Base-by-base conservation (phyloP, 2,888 invertebrate genomes). In the Mimas tiliae region DNA sequence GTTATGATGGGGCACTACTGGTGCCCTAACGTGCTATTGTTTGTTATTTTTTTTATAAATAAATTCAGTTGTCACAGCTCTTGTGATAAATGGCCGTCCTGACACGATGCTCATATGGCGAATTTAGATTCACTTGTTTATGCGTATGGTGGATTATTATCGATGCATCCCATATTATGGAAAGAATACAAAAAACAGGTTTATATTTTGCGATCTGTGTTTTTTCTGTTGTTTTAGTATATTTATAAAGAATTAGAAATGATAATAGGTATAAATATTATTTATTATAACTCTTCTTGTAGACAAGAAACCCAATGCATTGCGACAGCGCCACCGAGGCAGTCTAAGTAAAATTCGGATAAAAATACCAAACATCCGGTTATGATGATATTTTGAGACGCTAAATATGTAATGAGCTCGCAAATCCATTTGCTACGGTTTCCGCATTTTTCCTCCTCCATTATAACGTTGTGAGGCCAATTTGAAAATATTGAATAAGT, bases 21-120 rank as follows among this genome's bases (percentile, higher is more conserved):
- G 78, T 75, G 85, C 86, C 83, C 84, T 82, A 81, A 81, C 79
- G 75, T 68, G 72, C 87, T 83, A 88, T 91, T 93, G 91, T 92
- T 91, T 91, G 84, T 91, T 91, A 84, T 82, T 91, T 90, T 91
- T 92, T 87, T 82, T 81, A 85, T 85, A 89, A 90, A 92, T 92
- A 91, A 93, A 93, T 93, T 92, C 91, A 92, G 90, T 90, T 93
- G 93, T 93, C 93, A 90, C 89, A 90, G 87, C 89, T 80, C 79
- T 70, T 55, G 87, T 93, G 93, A 93, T 91, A 91, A 91, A 93
- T 91, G 91, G 86, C 78, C 62, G 78, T 72, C 74, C 75, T 87
- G 91, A 93, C 93, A 93, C 80, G 84, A 70, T 77, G 83, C 86
- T 93, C 93, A 91, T 91, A 92, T 93, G 93, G 91, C 89, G 88